phyloP scores from a whole-genome alignment of 2,113 vertebrate genomes.

The Antechinus flavipes region DNA sequence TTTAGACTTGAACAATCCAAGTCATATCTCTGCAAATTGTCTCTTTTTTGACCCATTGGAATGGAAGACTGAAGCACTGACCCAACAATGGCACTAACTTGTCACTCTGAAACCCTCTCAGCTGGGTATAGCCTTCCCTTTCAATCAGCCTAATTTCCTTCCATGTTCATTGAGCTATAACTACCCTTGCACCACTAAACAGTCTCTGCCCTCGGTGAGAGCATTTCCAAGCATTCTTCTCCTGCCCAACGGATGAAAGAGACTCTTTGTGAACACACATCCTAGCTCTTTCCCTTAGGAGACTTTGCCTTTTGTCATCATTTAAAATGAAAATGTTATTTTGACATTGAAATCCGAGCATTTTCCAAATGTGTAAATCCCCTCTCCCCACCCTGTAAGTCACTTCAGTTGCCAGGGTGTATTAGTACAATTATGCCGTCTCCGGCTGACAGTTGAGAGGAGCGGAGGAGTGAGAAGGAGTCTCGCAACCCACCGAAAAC shows the following conservation, averaged over 20 bases:
- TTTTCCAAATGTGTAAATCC: neutral
- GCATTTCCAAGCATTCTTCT: neutral
- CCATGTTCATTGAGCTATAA: neutral
- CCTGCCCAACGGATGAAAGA: neutral
- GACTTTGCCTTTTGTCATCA: slow-evolving; percentile 20
- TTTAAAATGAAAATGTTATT: slow-evolving; percentile 14
- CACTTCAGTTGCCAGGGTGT: neutral
- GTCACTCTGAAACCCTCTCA: neutral
- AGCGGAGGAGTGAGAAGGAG: neutral
- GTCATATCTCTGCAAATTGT: neutral
- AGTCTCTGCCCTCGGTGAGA: neutral
- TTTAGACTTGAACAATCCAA: neutral
- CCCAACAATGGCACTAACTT: neutral
- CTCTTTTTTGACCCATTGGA: neutral
- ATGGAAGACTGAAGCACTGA: neutral
- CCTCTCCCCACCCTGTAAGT: neutral
- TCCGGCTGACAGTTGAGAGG: neutral
- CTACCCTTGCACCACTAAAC: neutral
- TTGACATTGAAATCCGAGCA: slow-evolving; percentile 18
- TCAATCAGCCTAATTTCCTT: neutral
- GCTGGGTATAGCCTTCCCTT: neutral
- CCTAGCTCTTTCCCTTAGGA: neutral
- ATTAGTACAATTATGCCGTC: neutral
- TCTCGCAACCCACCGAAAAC: neutral
- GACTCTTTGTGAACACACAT: neutral